These are phyloP conservation scores for Agrochola litura DNA, from an alignment of 2,888 invertebrate species.

Conservation along the genomic window DNA sequence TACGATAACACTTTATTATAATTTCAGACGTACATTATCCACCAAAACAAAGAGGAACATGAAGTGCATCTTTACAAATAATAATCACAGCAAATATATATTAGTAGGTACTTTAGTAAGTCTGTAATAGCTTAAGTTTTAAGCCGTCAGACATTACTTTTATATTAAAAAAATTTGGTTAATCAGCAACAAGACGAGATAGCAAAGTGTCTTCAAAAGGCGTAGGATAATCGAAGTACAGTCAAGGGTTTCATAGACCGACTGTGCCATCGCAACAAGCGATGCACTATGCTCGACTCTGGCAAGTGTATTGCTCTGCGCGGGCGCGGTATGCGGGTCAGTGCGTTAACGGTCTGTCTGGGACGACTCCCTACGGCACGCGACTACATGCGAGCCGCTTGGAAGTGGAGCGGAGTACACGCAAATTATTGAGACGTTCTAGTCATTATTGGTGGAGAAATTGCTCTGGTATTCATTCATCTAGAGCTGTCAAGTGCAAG, in stretches of 20 bases:
- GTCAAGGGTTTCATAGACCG: not conserved
- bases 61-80: not conserved
- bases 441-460: not conserved
- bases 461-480: not conserved
- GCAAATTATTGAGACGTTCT: not conserved
- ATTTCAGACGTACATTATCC: not conserved
- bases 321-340: slow-evolving; percentile 52
- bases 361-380: slow-evolving; percentile 45
- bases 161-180: too few species aligned
- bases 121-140: too few species aligned
- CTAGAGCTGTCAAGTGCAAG: slow-evolving; percentile 1
- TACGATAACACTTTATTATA: not conserved
- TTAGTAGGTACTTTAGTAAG: too few species aligned
- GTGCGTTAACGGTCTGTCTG: slow-evolving; percentile 44
- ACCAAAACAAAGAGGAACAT: too few species aligned
- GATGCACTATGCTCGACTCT: not conserved
- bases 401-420: slow-evolving; percentile 24
- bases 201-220: not conserved
- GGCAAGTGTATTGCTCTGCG: slow-evolving; percentile 9
- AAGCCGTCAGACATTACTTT: too few species aligned
- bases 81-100: too few species aligned
- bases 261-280: not conserved
- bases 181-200: not conserved
- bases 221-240: not conserved
- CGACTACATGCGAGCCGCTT: slow-evolving; percentile 16